A percentile compares a stretch with the other conserved stretches of the same genome.
These are phyloP conservation scores for Allacma fusca DNA, from an alignment of 2,888 invertebrate genomes.

Conservation along the genomic window DNA sequence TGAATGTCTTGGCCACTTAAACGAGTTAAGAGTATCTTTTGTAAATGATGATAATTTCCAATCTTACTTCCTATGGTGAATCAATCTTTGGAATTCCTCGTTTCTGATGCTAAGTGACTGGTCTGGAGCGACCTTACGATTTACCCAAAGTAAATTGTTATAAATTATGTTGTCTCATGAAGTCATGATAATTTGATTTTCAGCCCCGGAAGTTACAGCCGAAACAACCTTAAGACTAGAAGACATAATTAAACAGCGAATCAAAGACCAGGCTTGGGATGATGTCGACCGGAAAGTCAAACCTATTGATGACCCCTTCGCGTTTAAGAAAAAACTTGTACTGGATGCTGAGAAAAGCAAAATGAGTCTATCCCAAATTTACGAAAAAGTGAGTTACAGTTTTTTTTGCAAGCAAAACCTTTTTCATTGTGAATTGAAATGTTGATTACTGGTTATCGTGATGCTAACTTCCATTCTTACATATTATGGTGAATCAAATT, in stretches of 20 bases:
- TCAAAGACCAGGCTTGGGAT: conserved; percentile 93
- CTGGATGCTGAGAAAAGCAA: conserved; percentile 95
- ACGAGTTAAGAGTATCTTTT: not conserved
- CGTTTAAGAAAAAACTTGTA: conserved; percentile 86
- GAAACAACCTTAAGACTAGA: conserved; percentile 86
- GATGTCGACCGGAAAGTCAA: conserved; percentile 89
- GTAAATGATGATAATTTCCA: conserved; percentile 39
- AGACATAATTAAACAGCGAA: conserved; percentile 87
- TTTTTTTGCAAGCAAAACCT: not conserved
- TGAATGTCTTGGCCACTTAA: not conserved
- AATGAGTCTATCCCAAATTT: conserved; percentile 89
- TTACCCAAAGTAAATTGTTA: no score
- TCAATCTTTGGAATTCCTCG: conserved; percentile 60
- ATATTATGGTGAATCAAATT: conserved; percentile 43
- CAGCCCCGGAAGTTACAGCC: conserved; percentile 88
- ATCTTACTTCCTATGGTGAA: conserved; percentile 52
- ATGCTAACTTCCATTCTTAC: conserved; percentile 51
- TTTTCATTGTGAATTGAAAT: no score
- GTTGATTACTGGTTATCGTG: conserved; percentile 40
- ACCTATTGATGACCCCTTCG: conserved; percentile 80
- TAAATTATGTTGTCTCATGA: not conserved
- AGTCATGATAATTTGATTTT: no score
- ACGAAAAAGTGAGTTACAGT: conserved; percentile 76
- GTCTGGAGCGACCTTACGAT: not conserved
- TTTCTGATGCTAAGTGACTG: conserved; percentile 52